Percentiles rank a stretch among this genome's conserved stretches.
phyloP scores from a whole-genome alignment of 2,113 vertebrate genomes.

The Centropus bengalensis region DNA sequence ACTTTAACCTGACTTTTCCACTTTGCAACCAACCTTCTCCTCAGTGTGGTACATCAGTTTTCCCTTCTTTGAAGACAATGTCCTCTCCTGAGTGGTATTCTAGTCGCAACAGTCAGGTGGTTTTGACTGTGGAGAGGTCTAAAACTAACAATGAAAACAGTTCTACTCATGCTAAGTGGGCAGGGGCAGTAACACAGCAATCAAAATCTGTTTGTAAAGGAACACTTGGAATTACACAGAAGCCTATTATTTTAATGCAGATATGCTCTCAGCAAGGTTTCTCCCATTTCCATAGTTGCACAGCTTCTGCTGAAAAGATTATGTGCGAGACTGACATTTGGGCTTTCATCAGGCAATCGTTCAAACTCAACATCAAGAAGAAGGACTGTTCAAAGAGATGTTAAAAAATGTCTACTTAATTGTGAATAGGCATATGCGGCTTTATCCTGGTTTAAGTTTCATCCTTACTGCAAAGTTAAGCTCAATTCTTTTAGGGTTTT shows the following conservation, averaged over 20 bases:
- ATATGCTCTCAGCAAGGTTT: neutral
- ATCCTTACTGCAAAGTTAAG: neutral
- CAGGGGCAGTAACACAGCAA: neutral
- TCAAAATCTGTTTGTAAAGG: neutral
- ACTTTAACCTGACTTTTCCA: neutral
- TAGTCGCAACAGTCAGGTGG: neutral
- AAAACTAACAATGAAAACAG: neutral
- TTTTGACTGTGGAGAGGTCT: neutral
- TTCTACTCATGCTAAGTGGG: neutral
- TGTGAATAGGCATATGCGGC: neutral
- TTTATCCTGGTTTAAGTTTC: neutral
- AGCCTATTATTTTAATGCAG: neutral
- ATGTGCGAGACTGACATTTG: neutral
- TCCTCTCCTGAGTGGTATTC: neutral
- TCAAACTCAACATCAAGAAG: neutral
- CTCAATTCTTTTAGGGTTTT: neutral
- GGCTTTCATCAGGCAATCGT: neutral
- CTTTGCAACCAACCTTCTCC: neutral
- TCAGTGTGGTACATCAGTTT: neutral
- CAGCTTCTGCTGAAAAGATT: neutral
- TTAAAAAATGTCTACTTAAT: neutral
- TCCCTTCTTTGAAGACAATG: neutral
- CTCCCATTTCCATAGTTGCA: neutral
- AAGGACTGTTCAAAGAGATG: neutral
- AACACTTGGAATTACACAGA: neutral